phyloP scores from a whole-genome alignment of 2,113 vertebrate genomes.

The Rhipidura dahli region DNA sequence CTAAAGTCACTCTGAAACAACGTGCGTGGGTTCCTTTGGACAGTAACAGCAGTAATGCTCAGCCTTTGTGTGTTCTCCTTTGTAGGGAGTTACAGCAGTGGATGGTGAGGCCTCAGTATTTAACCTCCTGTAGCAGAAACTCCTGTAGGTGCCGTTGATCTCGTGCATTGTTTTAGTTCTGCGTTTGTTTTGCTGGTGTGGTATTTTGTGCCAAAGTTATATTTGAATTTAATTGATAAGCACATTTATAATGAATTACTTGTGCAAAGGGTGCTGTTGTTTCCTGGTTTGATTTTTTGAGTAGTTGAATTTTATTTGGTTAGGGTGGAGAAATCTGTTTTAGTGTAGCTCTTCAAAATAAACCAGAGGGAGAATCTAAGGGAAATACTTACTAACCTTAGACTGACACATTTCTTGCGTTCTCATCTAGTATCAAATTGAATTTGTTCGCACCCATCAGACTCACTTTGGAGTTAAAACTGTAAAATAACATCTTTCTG shows the following conservation, averaged over 20 bases:
- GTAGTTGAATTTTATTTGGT: neutral
- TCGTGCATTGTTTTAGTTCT: neutral
- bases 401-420: neutral
- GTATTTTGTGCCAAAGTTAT: neutral
- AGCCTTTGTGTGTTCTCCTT: neutral
- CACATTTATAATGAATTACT: neutral
- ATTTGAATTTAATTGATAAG: neutral
- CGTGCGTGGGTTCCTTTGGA: neutral
- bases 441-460: neutral
- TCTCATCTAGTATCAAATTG: neutral
- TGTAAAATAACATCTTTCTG: neutral
- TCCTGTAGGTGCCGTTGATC: neutral
- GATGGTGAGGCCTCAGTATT: neutral
- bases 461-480: neutral
- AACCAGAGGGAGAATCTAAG: neutral
- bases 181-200: neutral
- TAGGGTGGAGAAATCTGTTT: neutral
- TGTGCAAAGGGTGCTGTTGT: neutral
- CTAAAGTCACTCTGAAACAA: neutral
- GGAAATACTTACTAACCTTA: neutral
- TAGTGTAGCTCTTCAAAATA: neutral
- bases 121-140: neutral
- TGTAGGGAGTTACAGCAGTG: neutral
- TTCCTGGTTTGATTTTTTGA: neutral
- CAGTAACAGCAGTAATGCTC: neutral